A percentile compares a stretch with the other conserved stretches of the same genome.
Evolutionary conservation across 2,113 vertebrate species (phyloP).

Genomic region (Panthera uncia): DNA sequence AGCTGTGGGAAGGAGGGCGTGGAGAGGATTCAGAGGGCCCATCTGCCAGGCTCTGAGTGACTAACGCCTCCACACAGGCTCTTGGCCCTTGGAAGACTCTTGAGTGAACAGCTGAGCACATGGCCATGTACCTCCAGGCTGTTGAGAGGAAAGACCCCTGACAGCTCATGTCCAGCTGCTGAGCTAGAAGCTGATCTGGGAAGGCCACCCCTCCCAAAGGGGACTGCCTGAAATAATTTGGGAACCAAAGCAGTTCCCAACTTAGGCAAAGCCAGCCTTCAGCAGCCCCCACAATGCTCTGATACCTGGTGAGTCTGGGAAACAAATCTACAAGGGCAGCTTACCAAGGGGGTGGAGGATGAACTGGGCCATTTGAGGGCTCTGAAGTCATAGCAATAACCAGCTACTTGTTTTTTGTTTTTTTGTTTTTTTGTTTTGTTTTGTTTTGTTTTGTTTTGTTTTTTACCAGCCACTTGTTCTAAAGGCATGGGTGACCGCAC

Average conservation of each 20-base stretch:
- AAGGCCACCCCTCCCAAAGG: neutral
- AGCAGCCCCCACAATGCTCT: neutral
- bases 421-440: too few relatives aligned
- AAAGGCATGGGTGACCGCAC: accelerated
- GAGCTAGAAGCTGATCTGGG: neutral
- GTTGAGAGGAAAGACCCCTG: neutral
- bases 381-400: neutral
- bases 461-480: neutral
- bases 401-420: neutral
- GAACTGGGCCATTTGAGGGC: too few relatives aligned
- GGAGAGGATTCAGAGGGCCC: neutral
- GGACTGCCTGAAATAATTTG: neutral
- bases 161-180: neutral
- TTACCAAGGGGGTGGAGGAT: neutral
- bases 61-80: accelerated
- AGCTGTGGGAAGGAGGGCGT: neutral
- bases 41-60: neutral
- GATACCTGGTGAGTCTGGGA: neutral
- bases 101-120: neutral
- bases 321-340: neutral
- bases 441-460: too few relatives aligned
- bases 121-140: neutral
- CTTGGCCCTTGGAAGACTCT: neutral
- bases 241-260: neutral
- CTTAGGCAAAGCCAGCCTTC: neutral